Evolutionary conservation across 2,888 invertebrate genomes (phyloP), one percentile per base, ranked within the genome.

Genomic region (Chrysomela aeneicollis): DNA sequence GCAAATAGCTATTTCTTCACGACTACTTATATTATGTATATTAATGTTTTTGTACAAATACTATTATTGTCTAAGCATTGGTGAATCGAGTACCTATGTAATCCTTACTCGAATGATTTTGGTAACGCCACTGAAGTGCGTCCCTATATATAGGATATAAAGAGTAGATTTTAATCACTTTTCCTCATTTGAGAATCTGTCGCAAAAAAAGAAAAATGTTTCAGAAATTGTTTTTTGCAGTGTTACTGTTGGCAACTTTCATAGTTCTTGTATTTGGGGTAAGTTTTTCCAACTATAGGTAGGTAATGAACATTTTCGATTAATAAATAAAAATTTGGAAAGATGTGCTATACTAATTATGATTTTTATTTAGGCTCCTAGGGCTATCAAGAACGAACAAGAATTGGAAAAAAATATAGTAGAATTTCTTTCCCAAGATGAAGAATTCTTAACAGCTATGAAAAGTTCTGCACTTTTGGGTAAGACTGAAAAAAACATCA

Each of bases 371-470:
- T 51, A 77, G 77, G 74, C 74, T 30, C 76, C 76, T 5, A 69
- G 59, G 57, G 69, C 73, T 10, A 59, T 70, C 12, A 63, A 69
- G 21, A 62, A 58, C 10, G 70, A 75, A 63, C 75, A 67, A 35
- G 71, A 82, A 35, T 67, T 82, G 19, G 70, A 74, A 35, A 73
- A 76, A 32, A 78, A 75, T 47, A 77, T 82, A 17, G 77, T 75
- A 9, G 77, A 82, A 67, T 82, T 82, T 60, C 71, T 82, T 1
- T 71, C 77, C 32, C 78, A 82, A 63, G 81, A 82, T 64, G 72
- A 74, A 64, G 74, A 80, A 64, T 69, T 79, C 32, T 58, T 74
- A n/a, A 30, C 61, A 49, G 70, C 71, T 32, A 35, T 75, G 15
- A 67, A 71, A 51, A 63, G 70, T 32, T 68, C 69, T 8, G 47